Evolutionary conservation across 1,140 invertebrate genomes (phyloP), one percentile per base, ranked within the genome.

Genomic region (Aphidius ervi): DNA sequence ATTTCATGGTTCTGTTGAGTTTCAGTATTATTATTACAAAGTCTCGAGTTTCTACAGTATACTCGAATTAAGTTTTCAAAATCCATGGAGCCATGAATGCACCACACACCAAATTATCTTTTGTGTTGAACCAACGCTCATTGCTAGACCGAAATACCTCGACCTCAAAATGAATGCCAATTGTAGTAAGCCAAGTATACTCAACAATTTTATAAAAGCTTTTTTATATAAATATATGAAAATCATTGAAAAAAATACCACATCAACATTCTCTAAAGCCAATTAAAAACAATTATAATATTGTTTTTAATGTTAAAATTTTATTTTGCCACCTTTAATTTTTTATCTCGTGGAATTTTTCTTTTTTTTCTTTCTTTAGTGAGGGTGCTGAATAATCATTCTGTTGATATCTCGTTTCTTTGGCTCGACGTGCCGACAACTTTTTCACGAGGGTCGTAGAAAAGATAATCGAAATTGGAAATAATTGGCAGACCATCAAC

Each of bases 81-180:
- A 23, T 46, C 45, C 10, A 42, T 37, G 9, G 10, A n/a, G 46
- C 23, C 31, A 49, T 58, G 46, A 48, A 58, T 58, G 46, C 10
- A 37, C 4, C 56, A 39, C 46, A 37, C 56, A 37, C 39, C 23
- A 43, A 54, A 48, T 49, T 39, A 37, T 37, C 56, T 58, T 57
- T 58, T 58, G 56, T 58, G 46, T 49, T 48, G 40, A 48, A 7
- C 46, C 31, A 3, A 48, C 46, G n/a, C 56, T 58, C 56, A 58
- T 47, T 54, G 52, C 52, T 37, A 54, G 37, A 54, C 52, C 52
- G 9, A 43, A 58, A 58, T 48, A 39, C 56, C 31, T 31, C 48
- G 5, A n/a, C 42, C 6, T 20, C 46, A 40, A 58, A n/a, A 40
- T 58, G 56, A 58, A 58, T 40, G 56, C 56, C 56, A 58, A 58